Conservation (phyloP, 1,140 invertebrate species). For the Magallana gigas region DNA sequence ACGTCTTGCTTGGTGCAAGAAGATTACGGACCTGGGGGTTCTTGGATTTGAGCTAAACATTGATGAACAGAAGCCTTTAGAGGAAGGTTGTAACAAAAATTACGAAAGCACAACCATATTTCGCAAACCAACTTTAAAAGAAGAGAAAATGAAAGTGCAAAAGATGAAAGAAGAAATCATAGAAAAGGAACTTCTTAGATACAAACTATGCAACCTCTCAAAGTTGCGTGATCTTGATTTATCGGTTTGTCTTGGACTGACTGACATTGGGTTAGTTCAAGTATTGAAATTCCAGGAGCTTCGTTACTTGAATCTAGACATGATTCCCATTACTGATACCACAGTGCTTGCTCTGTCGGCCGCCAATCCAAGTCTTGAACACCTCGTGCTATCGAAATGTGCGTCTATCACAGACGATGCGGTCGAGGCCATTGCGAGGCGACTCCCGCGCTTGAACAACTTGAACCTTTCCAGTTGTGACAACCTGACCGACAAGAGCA, state of each 20-base stretch:
- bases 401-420: constrained; percentile 83
- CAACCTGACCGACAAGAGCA: constrained; percentile 83
- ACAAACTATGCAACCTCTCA: constrained; percentile 81
- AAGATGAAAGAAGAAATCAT: constrained; percentile 73
- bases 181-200: constrained; percentile 67
- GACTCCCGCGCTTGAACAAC: constrained; percentile 82
- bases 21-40: constrained; percentile 85
- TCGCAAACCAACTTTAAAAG: constrained; percentile 70
- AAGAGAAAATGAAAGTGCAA: constrained; percentile 80
- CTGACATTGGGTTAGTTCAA: constrained; percentile 86
- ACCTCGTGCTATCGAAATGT: constrained; percentile 84
- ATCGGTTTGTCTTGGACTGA: constrained; percentile 85
- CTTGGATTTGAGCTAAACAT: constrained; percentile 80
- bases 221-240: constrained; percentile 83
- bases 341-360: constrained; percentile 83
- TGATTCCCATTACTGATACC: constrained; percentile 85
- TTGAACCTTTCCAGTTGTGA: constrained; percentile 85
- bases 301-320: constrained; percentile 82
- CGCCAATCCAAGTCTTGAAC: constrained; percentile 86
- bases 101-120: constrained; percentile 64
- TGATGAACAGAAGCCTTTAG: constrained; percentile 55
- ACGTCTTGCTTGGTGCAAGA: constrained; percentile 84
- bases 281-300: constrained; percentile 85
- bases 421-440: constrained; percentile 82
- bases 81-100: constrained; percentile 64